Conservation (phyloP, 2,888 invertebrate genomes). For the Oligia latruncula region DNA sequence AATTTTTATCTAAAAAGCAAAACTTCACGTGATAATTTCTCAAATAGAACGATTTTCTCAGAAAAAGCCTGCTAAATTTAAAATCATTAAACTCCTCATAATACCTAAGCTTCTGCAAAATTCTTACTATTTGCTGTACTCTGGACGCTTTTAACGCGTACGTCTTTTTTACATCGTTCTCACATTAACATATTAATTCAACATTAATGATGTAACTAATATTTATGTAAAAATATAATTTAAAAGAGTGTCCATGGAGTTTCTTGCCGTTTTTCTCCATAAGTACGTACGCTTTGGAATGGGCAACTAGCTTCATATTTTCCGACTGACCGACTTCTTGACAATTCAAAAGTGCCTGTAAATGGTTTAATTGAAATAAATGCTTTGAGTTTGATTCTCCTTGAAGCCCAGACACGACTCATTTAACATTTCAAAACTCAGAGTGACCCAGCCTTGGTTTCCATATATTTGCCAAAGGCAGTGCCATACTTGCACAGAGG, state of each 20-base stretch:
- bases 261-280: too few relatives aligned
- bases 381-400: neutral
- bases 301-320: too few relatives aligned
- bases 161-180: too few relatives aligned
- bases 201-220: too few relatives aligned
- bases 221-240: too few relatives aligned
- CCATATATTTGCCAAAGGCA: slow-evolving; percentile 57
- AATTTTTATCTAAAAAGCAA: neutral
- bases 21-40: neutral
- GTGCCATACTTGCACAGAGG: slow-evolving; percentile 38
- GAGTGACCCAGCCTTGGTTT: slow-evolving; percentile 55
- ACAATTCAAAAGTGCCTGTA: too few relatives aligned
- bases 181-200: too few relatives aligned
- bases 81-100: slow-evolving; percentile 5
- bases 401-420: slow-evolving; percentile 24
- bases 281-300: too few relatives aligned
- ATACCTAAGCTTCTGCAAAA: slow-evolving; percentile 2
- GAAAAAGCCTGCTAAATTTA: neutral
- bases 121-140: neutral
- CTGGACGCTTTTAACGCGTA: too few relatives aligned
- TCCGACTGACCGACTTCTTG: too few relatives aligned
- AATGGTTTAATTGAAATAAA: too few relatives aligned
- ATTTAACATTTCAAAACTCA: slow-evolving; percentile 59
- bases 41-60: neutral
- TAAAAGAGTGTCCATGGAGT: too few relatives aligned